phyloP scores from a whole-genome alignment of 2,113 vertebrate species.

The Nycticorax nycticorax region DNA sequence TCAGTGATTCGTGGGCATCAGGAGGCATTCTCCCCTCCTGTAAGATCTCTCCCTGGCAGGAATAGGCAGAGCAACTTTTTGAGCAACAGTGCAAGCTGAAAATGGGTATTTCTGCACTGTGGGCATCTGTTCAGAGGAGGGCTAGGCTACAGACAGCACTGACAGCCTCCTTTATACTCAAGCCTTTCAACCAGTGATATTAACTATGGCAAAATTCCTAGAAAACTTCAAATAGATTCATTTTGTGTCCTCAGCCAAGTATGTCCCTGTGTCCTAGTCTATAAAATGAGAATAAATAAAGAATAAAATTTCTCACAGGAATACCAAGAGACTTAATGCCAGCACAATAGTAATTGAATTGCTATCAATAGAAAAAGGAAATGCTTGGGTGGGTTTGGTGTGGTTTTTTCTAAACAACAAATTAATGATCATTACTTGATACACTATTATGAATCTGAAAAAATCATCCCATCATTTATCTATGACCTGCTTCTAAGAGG shows the following conservation, averaged over 20 bases:
- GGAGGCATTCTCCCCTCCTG: background rate
- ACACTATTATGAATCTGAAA: background rate
- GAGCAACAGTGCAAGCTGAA: background rate
- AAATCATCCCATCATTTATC: background rate
- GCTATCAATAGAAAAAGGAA: background rate
- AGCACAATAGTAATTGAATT: background rate
- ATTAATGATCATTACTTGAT: background rate
- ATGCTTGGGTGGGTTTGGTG: background rate
- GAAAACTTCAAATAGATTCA: background rate
- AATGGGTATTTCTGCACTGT: background rate
- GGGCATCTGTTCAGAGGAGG: background rate
- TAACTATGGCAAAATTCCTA: background rate
- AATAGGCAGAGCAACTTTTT: background rate
- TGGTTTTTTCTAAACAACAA: background rate
- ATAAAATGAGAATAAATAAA: background rate
- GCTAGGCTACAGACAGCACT: background rate
- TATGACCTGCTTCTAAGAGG: background rate
- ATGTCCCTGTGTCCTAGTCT: background rate
- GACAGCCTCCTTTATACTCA: background rate
- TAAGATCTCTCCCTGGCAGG: background rate
- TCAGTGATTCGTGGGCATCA: rapidly evolving
- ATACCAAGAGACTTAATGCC: background rate
- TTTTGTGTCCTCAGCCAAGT: background rate
- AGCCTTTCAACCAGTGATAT: background rate
- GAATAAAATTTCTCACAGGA: background rate